A percentile compares a stretch with the other conserved stretches of the same genome.
phyloP scores from a whole-genome alignment of 2,888 invertebrate genomes.

The Hyles lineata region DNA sequence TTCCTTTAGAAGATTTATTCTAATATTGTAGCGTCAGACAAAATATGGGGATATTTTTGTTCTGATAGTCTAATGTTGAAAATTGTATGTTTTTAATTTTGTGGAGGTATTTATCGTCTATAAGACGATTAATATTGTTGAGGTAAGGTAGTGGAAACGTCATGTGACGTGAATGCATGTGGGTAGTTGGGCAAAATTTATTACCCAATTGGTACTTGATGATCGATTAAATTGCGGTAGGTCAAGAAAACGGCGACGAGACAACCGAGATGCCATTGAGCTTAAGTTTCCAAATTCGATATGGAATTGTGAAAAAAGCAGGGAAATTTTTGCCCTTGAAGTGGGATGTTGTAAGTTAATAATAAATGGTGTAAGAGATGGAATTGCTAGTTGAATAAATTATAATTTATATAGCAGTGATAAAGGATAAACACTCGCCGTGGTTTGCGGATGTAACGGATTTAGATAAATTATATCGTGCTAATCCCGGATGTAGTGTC shows the following conservation, averaged over 20 bases:
- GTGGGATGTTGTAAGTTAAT: too few species aligned
- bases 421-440: not conserved
- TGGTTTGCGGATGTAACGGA: not conserved
- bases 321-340: too few species aligned
- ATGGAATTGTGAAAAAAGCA: too few species aligned
- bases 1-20: not conserved
- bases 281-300: too few species aligned
- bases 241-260: too few species aligned
- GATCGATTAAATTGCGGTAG: too few species aligned
- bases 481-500: constrained; percentile 3
- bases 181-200: too few species aligned
- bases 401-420: not conserved
- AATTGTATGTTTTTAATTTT: not conserved
- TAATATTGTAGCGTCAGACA: not conserved
- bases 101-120: not conserved
- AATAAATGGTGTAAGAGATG: not conserved
- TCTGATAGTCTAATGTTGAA: not conserved
- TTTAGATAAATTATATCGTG: constrained; percentile 11
- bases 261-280: too few species aligned
- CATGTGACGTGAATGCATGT: too few species aligned
- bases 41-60: not conserved
- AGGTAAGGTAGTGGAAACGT: too few species aligned
- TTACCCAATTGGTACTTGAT: too few species aligned
- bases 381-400: constrained; percentile 7
- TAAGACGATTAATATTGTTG: not conserved